These are phyloP conservation scores for Phyllostomus discolor DNA, from an alignment of 2,113 vertebrate genomes.

Conservation along the genomic window DNA sequence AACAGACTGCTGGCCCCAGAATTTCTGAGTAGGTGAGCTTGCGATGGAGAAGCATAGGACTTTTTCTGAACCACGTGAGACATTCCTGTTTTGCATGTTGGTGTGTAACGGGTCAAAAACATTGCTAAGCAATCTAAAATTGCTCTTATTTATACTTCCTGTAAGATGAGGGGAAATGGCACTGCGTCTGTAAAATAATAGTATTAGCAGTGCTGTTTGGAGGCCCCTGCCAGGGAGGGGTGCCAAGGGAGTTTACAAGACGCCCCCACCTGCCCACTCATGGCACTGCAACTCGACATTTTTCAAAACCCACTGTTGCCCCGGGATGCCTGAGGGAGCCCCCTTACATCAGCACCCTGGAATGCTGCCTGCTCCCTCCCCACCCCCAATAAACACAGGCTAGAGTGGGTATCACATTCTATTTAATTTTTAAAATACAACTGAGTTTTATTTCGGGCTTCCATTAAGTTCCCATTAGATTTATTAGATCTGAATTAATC, in stretches of 20 bases:
- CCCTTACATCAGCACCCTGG: not conserved
- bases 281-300: not conserved
- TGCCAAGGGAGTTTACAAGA: not conserved
- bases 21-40: not conserved
- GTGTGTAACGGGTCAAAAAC: not conserved
- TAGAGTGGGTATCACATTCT: not conserved
- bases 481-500: conserved; percentile 47
- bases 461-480: not conserved
- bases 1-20: not conserved
- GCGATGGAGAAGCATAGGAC: not conserved
- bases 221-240: not conserved
- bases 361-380: accelerated
- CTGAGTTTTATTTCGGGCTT: not conserved
- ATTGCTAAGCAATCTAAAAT: not conserved
- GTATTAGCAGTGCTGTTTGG: not conserved
- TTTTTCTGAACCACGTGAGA: not conserved
- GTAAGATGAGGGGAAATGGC: not conserved
- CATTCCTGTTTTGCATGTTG: not conserved
- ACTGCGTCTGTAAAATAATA: not conserved
- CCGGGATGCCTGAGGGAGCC: not conserved
- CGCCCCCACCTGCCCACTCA: not conserved
- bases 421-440: not conserved
- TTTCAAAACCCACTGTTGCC: not conserved
- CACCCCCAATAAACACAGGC: too few relatives aligned
- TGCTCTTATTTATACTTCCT: not conserved